A percentile compares a stretch with the other conserved stretches of the same genome.
These are phyloP conservation scores for Parambassis ranga DNA, from an alignment of 2,797 vertebrate genomes.

Conservation along the genomic window DNA sequence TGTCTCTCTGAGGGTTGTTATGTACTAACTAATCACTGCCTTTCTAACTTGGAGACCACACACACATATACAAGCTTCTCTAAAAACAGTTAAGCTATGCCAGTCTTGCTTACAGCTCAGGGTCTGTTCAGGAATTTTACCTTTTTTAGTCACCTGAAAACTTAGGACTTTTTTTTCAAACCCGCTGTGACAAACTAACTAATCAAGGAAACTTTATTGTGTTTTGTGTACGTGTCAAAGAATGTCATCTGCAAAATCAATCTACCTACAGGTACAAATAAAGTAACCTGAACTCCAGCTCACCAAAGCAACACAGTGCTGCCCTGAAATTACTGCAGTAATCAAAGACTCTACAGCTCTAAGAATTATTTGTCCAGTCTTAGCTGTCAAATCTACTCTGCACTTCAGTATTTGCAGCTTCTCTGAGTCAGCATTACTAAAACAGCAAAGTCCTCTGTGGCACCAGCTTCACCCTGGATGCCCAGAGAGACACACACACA, in stretches of 20 bases:
- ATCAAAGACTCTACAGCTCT: not conserved
- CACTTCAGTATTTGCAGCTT: not conserved
- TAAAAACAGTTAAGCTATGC: conserved; percentile 56
- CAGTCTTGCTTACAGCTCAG: not conserved
- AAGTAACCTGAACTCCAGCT: too few species aligned
- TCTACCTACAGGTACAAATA: too few species aligned
- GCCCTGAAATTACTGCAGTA: not conserved
- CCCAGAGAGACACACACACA: not conserved
- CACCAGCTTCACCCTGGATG: not conserved
- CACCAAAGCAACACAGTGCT: not conserved
- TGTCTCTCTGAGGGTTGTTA: conserved; percentile 45
- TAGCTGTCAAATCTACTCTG: conserved; percentile 17
- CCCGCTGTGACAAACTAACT: too few species aligned
- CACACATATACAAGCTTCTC: conserved; percentile 18
- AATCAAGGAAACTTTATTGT: too few species aligned
- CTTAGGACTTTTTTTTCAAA: too few species aligned
- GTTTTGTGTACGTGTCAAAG: too few species aligned
- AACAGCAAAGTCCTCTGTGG: conserved; percentile 1
- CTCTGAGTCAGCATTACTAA: conserved; percentile 27
- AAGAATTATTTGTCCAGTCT: not conserved
- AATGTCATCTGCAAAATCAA: too few species aligned
- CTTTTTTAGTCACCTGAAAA: conserved; percentile 52
- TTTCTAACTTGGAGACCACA: conserved; percentile 45
- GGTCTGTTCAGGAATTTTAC: conserved; percentile 34
- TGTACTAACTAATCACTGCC: conserved; percentile 55